A percentile compares a stretch with the other conserved stretches of the same genome.
Conservation (phyloP, 2,797 vertebrate species). For the Lagorchestes hirsutus region DNA sequence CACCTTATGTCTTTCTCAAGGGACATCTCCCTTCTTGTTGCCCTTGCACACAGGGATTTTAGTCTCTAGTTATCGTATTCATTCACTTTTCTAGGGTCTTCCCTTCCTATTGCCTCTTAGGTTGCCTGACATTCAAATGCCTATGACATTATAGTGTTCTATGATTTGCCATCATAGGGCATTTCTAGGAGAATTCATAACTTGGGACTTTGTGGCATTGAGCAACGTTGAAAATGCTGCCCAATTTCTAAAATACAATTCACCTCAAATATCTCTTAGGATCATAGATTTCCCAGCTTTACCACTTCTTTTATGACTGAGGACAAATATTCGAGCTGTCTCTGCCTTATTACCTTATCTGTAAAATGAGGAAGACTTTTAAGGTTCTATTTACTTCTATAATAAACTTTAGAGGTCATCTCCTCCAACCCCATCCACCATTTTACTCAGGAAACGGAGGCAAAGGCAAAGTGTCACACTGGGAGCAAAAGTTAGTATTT, state of each 20-base stretch:
- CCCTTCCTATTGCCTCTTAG: not conserved
- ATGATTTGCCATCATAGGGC: not conserved
- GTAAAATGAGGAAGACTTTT: not conserved
- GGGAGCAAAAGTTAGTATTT: not conserved
- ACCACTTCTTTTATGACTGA: not conserved
- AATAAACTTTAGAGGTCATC: not conserved
- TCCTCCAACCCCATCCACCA: not conserved
- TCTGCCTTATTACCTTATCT: not conserved
- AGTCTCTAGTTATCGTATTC: not conserved
- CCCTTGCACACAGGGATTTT: not conserved
- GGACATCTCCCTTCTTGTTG: not conserved
- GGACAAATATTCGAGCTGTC: not conserved
- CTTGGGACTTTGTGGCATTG: not conserved
- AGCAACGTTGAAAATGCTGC: not conserved
- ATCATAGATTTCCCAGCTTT: not conserved
- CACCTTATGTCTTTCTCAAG: not conserved
- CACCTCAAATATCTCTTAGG: not conserved
- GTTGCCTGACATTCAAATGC: not conserved
- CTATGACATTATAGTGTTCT: not conserved
- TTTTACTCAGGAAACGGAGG: not conserved
- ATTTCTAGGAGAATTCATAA: not conserved
- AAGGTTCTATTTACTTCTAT: not conserved
- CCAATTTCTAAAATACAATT: not conserved
- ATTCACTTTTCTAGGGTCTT: not conserved
- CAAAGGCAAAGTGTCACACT: not conserved